Conservation (phyloP, 2,113 vertebrate genomes). For the Pitta sordida region DNA sequence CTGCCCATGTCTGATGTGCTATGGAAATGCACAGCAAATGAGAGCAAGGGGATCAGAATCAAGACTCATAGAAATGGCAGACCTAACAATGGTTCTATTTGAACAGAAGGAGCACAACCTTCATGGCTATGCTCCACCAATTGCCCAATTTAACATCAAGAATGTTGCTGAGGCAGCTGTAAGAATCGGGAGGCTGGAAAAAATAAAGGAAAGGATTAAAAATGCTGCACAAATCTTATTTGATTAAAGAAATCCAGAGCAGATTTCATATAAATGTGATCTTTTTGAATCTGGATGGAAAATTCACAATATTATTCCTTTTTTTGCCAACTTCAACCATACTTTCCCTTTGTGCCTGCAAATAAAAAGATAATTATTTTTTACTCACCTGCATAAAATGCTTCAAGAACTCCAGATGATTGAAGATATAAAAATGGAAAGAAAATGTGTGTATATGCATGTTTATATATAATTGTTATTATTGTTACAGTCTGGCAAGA, state of each 20-base stretch:
- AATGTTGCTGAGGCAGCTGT: neutral
- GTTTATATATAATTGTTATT: conserved; percentile 31
- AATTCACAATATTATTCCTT: neutral
- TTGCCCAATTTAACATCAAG: neutral
- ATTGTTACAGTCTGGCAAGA: conserved; percentile 34
- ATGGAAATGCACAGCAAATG: neutral
- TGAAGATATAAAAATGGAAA: conserved; percentile 31
- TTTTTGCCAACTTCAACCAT: neutral
- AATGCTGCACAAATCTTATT: neutral
- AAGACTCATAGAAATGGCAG: neutral
- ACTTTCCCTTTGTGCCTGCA: neutral
- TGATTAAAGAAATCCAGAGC: neutral
- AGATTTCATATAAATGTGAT: neutral
- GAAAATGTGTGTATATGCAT: neutral
- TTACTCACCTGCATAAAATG: conserved; percentile 54
- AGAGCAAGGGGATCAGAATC: neutral
- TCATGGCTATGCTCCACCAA: neutral
- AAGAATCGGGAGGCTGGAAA: neutral
- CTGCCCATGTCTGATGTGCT: fast-evolving
- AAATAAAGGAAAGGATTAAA: neutral
- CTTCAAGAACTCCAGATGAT: conserved; percentile 42
- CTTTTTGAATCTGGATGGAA: neutral
- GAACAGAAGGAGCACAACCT: neutral
- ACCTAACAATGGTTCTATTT: neutral
- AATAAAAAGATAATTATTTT: conserved; percentile 40